Percentiles rank a stretch among this genome's conserved stretches.
These are phyloP conservation scores for Acyrthosiphon pisum DNA, from an alignment of 1,140 invertebrate species.

Conservation along the genomic window DNA sequence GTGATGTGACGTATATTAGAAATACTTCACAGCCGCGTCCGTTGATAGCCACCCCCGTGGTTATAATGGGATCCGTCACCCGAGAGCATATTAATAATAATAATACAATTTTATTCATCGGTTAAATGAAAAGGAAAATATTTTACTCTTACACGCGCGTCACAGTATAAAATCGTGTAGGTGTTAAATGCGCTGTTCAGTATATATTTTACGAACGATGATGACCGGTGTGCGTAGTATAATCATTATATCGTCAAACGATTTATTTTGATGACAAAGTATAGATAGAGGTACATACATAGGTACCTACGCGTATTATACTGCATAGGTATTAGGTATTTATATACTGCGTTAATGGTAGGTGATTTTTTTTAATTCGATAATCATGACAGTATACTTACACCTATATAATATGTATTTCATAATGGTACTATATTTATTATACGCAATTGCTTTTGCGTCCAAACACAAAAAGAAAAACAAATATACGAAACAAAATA, in stretches of 20 bases:
- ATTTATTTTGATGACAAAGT: background rate
- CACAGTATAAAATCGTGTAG: background rate
- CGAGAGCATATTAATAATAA: background rate
- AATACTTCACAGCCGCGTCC: background rate
- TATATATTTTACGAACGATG: background rate
- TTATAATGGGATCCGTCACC: background rate
- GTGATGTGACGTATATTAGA: background rate
- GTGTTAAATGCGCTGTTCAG: background rate
- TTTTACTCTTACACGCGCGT: background rate
- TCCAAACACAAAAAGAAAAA: background rate
- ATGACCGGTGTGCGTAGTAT: background rate
- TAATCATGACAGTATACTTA: background rate
- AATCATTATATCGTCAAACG: background rate
- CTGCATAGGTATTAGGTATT: background rate
- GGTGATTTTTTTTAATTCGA: background rate
- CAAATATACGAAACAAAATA: background rate
- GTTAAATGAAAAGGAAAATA: constrained; percentile 17
- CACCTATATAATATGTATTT: background rate
- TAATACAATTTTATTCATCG: constrained; percentile 12
- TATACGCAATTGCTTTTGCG: background rate
- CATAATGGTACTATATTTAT: background rate
- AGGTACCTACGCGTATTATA: background rate
- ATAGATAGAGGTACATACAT: background rate
- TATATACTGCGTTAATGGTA: background rate
- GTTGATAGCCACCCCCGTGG: background rate